Base-by-base conservation (phyloP, 2,797 vertebrate species). In the Myripristis murdjan region DNA sequence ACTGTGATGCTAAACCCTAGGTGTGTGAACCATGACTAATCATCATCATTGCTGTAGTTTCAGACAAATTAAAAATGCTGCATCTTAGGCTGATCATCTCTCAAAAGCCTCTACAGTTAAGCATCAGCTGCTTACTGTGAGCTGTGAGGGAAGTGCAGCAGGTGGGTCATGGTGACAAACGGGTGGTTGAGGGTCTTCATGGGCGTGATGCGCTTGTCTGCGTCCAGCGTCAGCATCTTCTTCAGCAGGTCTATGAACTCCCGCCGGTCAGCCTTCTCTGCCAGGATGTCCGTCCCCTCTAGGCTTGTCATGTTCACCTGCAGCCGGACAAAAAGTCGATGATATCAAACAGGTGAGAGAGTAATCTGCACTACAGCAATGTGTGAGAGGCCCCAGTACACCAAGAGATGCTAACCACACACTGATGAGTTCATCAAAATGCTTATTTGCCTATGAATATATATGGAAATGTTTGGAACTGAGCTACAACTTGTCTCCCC, bases 221-320 rank as follows among this genome's bases (percentile, higher is more conserved):
- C 96, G 76, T 99, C 98, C 54, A 99, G 96, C 0, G 98, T 99
- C 87, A 99, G 93, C 98, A 99, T 99, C 93, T 98, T 99, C 92
- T 99, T 99, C 87, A 99, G 94, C 89, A 99, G 93, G 90, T 99
- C 98, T 73, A 99, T 99, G 73, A 97, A 99, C 87, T 99, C 98
- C 79, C 98, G 96, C 31, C 98, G 90, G 89, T 99, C 98, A 2
- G 98, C 97, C 89, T 99, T 99, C 94, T 99, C 98, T 20, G 97
- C 97, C 95, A 99, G 92, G 93, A 99, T 96, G 85, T 99, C 98
- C 0, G 97, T 98, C 74, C 98, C 97, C 78, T 99, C 98, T 86
- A 99, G 95, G 88, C 94, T 97, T 15, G 96, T 98, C 97, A 99
- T 99, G 94, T 99, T 99, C 89, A 99, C 98, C 98, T 99, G 82